phyloP scores from a whole-genome alignment of 2,888 invertebrate species.

The Melikaiella ostensackeni region DNA sequence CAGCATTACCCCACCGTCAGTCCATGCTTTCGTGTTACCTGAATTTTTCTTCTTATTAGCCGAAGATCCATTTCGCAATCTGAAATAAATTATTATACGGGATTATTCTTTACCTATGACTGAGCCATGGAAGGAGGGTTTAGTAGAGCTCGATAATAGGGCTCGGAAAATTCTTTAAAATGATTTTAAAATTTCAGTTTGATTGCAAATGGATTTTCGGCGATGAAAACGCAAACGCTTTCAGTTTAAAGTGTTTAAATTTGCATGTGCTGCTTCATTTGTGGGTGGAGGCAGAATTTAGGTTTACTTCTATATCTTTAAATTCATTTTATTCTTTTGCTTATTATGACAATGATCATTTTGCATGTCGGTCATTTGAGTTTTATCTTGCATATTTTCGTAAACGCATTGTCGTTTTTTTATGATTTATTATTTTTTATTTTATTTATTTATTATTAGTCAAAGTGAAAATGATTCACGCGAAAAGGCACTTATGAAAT shows the following conservation, averaged over 20 bases:
- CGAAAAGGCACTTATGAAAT: neutral
- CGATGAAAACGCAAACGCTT: slow-evolving; percentile 21
- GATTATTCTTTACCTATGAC: too few relatives aligned
- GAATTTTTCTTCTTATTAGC: slow-evolving; percentile 8
- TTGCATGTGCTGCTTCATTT: slow-evolving; percentile 22
- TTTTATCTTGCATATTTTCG: slow-evolving; percentile 11
- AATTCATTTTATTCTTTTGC: neutral
- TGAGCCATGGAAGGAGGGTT: too few relatives aligned
- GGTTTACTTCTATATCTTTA: neutral
- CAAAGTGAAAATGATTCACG: slow-evolving; percentile 18
- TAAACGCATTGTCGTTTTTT: neutral
- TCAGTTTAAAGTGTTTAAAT: neutral
- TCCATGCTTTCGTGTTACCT: slow-evolving; percentile 69
- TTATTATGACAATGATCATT: slow-evolving; percentile 2
- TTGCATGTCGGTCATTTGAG: slow-evolving; percentile 11
- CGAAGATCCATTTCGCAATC: slow-evolving; percentile 29
- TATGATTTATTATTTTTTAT: neutral
- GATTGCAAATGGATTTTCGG: neutral
- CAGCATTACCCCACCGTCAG: slow-evolving; percentile 80
- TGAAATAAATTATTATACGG: neutral
- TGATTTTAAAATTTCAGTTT: neutral
- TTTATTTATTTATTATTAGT: slow-evolving; percentile 1
- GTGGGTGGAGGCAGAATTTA: neutral
- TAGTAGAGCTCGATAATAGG: neutral
- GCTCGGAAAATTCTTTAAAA: neutral